A percentile compares a stretch with the other conserved stretches of the same genome.
phyloP scores from a whole-genome alignment of 2,888 invertebrate species.

The Apodemia mormo region DNA sequence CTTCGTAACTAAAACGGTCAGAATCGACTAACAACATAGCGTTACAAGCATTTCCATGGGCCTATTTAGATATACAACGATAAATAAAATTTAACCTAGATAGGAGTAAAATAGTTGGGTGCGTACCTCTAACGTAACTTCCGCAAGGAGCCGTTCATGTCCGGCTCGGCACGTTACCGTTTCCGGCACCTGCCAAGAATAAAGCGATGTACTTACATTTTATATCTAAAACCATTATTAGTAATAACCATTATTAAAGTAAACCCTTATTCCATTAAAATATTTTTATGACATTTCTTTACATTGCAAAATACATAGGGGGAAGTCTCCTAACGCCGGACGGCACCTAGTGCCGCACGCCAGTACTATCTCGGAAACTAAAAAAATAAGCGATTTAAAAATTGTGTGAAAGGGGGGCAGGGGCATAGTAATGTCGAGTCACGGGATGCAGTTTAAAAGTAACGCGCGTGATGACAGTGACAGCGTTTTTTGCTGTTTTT shows the following conservation, averaged over 20 bases:
- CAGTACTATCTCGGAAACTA: no score
- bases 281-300: neutral
- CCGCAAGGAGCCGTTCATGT: conserved; percentile 9
- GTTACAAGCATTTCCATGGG: neutral
- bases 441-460: no score
- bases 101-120: neutral
- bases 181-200: neutral
- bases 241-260: no score
- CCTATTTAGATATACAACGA: neutral
- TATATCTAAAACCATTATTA: neutral
- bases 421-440: no score
- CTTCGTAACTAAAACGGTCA: neutral
- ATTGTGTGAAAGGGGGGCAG: no score
- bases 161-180: conserved; percentile 1
- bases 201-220: neutral
- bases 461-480: no score
- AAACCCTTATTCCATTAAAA: neutral
- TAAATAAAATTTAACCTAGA: conserved; percentile 4
- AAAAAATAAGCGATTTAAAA: no score
- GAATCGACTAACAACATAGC: neutral
- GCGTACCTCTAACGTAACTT: conserved; percentile 4
- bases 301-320: no score
- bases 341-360: no score
- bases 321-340: no score
- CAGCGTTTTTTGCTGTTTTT: no score